A percentile compares a stretch with the other conserved stretches of the same genome.
Evolutionary conservation across 2,113 vertebrate genomes (phyloP).

Genomic region (Orthonyx spaldingii): DNA sequence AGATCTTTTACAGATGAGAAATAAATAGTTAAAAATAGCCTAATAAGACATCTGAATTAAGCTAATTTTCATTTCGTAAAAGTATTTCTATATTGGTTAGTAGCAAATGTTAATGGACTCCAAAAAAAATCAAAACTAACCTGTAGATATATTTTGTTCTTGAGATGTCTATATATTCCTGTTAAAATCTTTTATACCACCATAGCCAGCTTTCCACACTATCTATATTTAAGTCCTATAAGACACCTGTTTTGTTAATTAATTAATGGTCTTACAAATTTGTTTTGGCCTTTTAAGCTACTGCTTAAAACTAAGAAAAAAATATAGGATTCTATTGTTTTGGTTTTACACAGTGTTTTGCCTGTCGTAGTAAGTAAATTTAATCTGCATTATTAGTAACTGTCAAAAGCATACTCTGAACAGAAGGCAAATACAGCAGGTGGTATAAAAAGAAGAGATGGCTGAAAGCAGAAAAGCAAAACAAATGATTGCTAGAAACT

Average conservation of each 20-base stretch:
- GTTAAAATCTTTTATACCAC: not conserved
- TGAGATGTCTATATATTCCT: not conserved
- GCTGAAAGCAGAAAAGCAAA: slow-evolving; percentile 67
- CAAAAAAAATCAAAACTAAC: not conserved
- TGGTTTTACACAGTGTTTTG: slow-evolving; percentile 64
- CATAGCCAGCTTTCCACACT: not conserved
- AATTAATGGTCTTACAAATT: slow-evolving; percentile 2
- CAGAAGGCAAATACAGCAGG: slow-evolving; percentile 75
- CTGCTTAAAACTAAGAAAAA: not conserved
- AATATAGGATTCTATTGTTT: slow-evolving; percentile 44
- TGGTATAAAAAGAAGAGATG: slow-evolving; percentile 60
- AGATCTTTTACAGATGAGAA: not conserved
- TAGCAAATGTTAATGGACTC: not conserved
- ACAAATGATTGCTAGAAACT: slow-evolving; percentile 67
- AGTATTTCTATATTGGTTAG: not conserved
- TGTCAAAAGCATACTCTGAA: slow-evolving; percentile 67
- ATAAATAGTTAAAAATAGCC: not conserved
- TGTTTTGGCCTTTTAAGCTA: not conserved
- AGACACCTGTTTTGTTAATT: not conserved
- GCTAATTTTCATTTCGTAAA: not conserved
- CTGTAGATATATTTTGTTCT: not conserved
- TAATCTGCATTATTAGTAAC: slow-evolving; percentile 76
- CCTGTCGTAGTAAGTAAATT: slow-evolving; percentile 67
- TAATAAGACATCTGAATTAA: not conserved
- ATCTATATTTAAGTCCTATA: not conserved